Base-by-base conservation (phyloP, 2,113 vertebrate genomes). In the Erinaceus europaeus region DNA sequence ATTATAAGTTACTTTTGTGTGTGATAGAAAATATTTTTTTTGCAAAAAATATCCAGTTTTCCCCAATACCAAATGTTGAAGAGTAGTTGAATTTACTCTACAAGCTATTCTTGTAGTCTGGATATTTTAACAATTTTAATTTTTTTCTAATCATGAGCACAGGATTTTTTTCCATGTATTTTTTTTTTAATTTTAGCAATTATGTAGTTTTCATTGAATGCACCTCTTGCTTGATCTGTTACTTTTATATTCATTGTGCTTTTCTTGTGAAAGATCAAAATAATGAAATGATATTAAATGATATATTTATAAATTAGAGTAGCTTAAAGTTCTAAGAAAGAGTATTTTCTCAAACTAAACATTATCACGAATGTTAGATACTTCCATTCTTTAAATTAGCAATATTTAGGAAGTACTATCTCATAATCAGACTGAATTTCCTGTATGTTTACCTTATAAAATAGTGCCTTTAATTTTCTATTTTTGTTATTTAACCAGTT, bases 341-440 rank as follows among this genome's bases (percentile, higher is more conserved):
- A 4, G 36, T 21, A 55, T 27, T 48, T 23, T 76, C 9, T 13
- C 32, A 57, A 46, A 46, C 38, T 46, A 64, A 62, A 55, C 13
- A 77, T 44, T 1, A 18, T 73, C 50, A 38, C 27, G 11, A 12
- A n/a, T 55, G 15, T 61, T 80, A 53, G 42, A 80, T 75, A 48
- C 36, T 55, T 75, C 14, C 75, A 21, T 75, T 62, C 64, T 23
- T 74, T 50, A 61, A 83, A 57, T 57, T 14, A 59, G 64, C 6
- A 46, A 1, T 81, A 74, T 67, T 73, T 88, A 73, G 50, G 73
- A 88, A 80, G 42, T 59, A 65, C n/a, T n/a, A n/a, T n/a, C n/a
- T n/a, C n/a, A n/a, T n/a, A n/a, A n/a, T n/a, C n/a, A n/a, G n/a
- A 67, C 32, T 86, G 57, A 74, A 32, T 72, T 73, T 78, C 32